These are phyloP conservation scores for Catharus ustulatus DNA, from an alignment of 2,797 vertebrate species.

Conservation along the genomic window DNA sequence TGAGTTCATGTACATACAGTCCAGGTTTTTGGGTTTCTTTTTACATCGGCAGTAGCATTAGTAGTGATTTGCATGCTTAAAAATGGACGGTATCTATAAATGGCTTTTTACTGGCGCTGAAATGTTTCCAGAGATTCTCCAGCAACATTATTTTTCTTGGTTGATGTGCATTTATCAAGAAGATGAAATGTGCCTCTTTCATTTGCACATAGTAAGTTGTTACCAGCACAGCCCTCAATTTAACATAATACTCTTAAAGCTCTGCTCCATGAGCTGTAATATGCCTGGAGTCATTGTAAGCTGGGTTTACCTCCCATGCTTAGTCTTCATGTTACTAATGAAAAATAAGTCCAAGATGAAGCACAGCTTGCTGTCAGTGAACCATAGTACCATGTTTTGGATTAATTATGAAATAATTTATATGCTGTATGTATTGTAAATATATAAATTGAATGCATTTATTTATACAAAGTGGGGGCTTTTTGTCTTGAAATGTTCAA, in stretches of 20 bases:
- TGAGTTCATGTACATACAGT: neutral
- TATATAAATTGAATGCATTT: slow-evolving; percentile 67
- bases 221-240: neutral
- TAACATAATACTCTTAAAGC: neutral
- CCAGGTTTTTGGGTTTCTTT: neutral
- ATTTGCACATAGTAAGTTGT: neutral
- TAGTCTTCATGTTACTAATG: neutral
- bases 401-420: slow-evolving; percentile 62
- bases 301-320: neutral
- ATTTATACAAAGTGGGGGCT: slow-evolving; percentile 67
- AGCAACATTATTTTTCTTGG: neutral
- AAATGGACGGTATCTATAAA: neutral
- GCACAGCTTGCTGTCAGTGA: neutral
- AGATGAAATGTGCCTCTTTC: neutral
- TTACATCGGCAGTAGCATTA: neutral
- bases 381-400: neutral
- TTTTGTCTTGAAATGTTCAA: slow-evolving; percentile 4
- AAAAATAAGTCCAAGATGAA: neutral
- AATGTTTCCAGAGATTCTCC: neutral
- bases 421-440: slow-evolving; percentile 74
- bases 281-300: neutral
- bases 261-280: neutral
- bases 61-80: neutral
- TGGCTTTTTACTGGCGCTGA: slow-evolving; percentile 14
- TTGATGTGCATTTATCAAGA: neutral